Evolutionary conservation across 2,888 invertebrate species (phyloP), one percentile per base, ranked within the genome.

Genomic region (Ctena decussata): DNA sequence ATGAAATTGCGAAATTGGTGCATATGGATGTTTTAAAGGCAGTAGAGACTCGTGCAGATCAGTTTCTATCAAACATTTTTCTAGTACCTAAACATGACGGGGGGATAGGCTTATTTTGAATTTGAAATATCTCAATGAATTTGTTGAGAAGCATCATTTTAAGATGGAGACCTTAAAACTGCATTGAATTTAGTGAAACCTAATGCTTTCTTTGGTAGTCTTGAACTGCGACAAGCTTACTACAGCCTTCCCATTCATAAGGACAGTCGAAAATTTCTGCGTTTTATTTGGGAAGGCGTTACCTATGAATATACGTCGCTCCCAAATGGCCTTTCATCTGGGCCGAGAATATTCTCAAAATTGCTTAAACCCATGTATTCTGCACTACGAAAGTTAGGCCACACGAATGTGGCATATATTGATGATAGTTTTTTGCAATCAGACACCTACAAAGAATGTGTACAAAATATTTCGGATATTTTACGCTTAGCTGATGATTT

Each of bases 321-420:
- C n/a, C 81, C 88, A 30, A 86, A 86, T 74, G 89, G 87, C 2
- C 46, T 86, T 0, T n/a, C 75, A 24, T 41, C 73, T 27, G 82
- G 79, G 0, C 88, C 85, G 11, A 46, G 90, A 18, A 39, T 84
- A 18, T 90, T 88, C 41, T 86, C 86, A 35, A 90, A 90, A 75
- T 8, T 88, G 1, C 32, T 81, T 35, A 88, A 90, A 65, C 83
- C 81, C 15, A 76, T 88, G 0, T 86, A 81, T 69, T 75, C 84
- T 46, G n/a, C 21, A 6, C 60, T 86, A 15, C n/a, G 88, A 30
- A 76, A 84, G 49, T n/a, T 21, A 1, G 86, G 85, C 1, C 73
- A 71, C 65, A 65, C 60, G 12, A 84, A 73, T 69, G 27, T 71
- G 21, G 82, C 74, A 30, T 87, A 87, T 72, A 82, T 87, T 37